phyloP scores from a whole-genome alignment of 2,797 vertebrate genomes.

The Pogonophryne albipinna region DNA sequence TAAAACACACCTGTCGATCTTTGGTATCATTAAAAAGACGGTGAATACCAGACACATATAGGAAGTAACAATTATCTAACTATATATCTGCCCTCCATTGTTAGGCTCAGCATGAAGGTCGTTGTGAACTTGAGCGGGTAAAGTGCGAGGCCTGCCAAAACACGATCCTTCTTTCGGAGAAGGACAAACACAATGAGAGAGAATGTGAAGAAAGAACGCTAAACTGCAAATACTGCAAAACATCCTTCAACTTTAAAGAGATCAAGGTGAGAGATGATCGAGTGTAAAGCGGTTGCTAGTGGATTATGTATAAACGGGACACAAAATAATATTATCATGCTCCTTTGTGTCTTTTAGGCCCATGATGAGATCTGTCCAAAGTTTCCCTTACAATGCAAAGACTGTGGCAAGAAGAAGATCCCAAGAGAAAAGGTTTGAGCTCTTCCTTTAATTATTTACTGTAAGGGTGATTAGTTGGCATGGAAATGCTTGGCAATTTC shows the following conservation, averaged over 20 bases:
- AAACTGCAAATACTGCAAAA: constrained; percentile 89
- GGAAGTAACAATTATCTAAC: neutral
- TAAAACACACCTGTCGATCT: neutral
- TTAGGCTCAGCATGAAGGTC: constrained; percentile 85
- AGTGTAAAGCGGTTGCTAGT: neutral
- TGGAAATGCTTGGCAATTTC: no score
- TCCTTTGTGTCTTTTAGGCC: constrained; percentile 80
- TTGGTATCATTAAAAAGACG: neutral
- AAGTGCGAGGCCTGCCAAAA: constrained; percentile 85
- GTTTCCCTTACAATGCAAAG: constrained; percentile 93
- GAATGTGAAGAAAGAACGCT: constrained; percentile 89
- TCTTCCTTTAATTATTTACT: neutral
- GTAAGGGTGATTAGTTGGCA: no score
- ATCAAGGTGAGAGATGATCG: constrained; percentile 79
- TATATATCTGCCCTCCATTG: neutral
- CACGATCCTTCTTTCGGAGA: constrained; percentile 81
- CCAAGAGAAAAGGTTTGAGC: constrained; percentile 92
- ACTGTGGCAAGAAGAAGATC: constrained; percentile 94
- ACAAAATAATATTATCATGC: neutral
- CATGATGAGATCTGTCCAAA: constrained; percentile 93
- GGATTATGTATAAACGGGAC: neutral
- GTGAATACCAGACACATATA: neutral
- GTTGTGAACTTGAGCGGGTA: constrained; percentile 82
- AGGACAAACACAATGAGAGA: constrained; percentile 85
- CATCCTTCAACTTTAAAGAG: constrained; percentile 84